Percentiles rank a stretch among this genome's conserved stretches.
phyloP scores from a whole-genome alignment of 2,113 vertebrate species.

The Sprattus sprattus region DNA sequence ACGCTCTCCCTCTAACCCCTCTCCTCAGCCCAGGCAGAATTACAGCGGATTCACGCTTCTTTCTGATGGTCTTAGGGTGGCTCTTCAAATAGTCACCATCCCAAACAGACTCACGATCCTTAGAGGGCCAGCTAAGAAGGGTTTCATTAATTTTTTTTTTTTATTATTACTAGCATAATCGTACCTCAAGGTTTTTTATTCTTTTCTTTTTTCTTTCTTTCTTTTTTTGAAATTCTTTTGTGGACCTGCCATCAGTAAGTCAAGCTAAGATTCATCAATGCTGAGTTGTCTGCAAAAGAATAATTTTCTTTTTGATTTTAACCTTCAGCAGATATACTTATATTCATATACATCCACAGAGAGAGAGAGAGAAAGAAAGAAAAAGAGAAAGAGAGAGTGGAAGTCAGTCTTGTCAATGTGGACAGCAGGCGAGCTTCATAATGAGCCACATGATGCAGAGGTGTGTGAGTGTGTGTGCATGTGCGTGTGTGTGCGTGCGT shows the following conservation, averaged over 20 bases:
- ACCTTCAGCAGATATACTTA: conserved; percentile 28
- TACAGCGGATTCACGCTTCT: conserved; percentile 35
- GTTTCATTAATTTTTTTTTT: conserved; percentile 25
- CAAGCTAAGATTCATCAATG: conserved; percentile 3
- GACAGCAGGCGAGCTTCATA: background rate
- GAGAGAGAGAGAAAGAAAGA: conserved; percentile 14
- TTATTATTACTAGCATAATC: conserved; percentile 35
- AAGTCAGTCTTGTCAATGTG: background rate
- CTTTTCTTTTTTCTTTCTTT: background rate
- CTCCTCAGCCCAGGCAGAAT: conserved; percentile 37
- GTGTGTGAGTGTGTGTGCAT: background rate
- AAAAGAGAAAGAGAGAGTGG: conserved; percentile 12
- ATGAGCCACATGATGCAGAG: background rate
- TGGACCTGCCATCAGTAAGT: background rate
- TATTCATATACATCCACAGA: conserved; percentile 15
- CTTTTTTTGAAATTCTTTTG: conserved; percentile 6
- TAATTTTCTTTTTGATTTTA: conserved; percentile 44
- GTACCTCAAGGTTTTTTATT: conserved; percentile 29
- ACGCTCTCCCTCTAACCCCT: conserved; percentile 26
- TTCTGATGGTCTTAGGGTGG: conserved; percentile 38
- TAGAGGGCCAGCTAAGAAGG: conserved; percentile 15
- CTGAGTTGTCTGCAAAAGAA: conserved; percentile 31
- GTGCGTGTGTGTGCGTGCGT: background rate
- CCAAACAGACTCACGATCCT: conserved; percentile 35
- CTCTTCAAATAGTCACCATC: conserved; percentile 44